Conservation (phyloP, 2,888 invertebrate species). For the Lobophora halterata region DNA sequence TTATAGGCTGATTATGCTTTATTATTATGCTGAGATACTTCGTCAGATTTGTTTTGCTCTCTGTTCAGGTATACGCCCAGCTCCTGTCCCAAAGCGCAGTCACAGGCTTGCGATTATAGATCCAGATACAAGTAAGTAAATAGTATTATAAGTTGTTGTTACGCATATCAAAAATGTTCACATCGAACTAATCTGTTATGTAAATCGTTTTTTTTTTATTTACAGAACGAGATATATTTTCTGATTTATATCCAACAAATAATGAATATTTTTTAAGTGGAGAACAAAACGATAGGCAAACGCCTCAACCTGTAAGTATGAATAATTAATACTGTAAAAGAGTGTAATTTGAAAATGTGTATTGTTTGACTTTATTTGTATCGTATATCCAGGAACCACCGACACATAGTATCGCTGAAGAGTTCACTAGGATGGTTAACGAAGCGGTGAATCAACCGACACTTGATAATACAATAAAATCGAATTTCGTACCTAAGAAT, state of each 20-base stretch:
- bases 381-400: conserved; percentile 45
- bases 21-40: not conserved
- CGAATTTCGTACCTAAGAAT: conserved; percentile 52
- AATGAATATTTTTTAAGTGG: conserved; percentile 64
- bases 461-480: conserved; percentile 53
- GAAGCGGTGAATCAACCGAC: conserved; percentile 68
- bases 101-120: conserved; percentile 65
- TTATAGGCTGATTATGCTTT: no score
- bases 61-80: conserved; percentile 57
- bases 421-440: conserved; percentile 72
- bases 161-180: not conserved
- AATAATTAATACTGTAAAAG: not conserved
- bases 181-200: not conserved
- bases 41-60: conserved; percentile 1
- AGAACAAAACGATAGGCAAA: conserved; percentile 76
- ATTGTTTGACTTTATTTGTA: conserved; percentile 6
- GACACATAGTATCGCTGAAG: conserved; percentile 65
- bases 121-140: conserved; percentile 64
- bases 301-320: conserved; percentile 72
- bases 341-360: not conserved
- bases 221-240: conserved; percentile 76
- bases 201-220: conserved; percentile 31
- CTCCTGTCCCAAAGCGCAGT: conserved; percentile 54
- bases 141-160: no score
- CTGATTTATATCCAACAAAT: conserved; percentile 58